phyloP scores from a whole-genome alignment of 1,140 invertebrate genomes.

The Drosophila ohnishii region DNA sequence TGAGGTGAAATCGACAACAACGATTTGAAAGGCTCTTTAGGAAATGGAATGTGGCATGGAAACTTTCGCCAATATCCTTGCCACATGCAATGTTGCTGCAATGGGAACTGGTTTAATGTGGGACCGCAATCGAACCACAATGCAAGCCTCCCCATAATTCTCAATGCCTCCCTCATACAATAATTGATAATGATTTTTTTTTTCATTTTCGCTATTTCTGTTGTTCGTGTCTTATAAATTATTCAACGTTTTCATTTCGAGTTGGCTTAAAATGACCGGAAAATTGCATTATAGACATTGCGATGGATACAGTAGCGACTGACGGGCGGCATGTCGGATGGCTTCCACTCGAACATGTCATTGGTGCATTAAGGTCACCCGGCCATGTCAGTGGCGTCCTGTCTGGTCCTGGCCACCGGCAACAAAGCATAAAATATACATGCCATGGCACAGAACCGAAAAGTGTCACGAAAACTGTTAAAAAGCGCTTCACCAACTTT shows the following conservation, averaged over 20 bases:
- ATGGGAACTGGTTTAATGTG: slow-evolving; percentile 10
- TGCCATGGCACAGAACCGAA: slow-evolving; percentile 31
- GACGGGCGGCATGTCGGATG: slow-evolving; percentile 15
- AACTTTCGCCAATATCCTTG: slow-evolving; percentile 44
- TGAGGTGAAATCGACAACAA: slow-evolving; percentile 19
- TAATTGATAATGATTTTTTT: slow-evolving; percentile 54
- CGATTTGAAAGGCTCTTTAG: slow-evolving; percentile 28
- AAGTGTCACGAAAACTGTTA: slow-evolving; percentile 77
- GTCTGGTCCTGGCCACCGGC: slow-evolving; percentile 30
- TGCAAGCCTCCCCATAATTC: slow-evolving; percentile 46
- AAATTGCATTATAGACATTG: slow-evolving; percentile 63
- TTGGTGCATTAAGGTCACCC: slow-evolving; percentile 55
- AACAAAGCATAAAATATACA: slow-evolving; percentile 47
- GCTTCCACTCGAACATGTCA: slow-evolving; percentile 47
- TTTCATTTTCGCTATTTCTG: not conserved
- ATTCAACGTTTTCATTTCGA: slow-evolving; percentile 45
- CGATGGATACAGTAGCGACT: slow-evolving; percentile 7
- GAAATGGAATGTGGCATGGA: slow-evolving; percentile 25
- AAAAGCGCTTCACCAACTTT: slow-evolving; percentile 80
- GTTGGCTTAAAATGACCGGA: slow-evolving; percentile 61
- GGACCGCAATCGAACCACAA: slow-evolving; percentile 30
- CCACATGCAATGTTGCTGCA: slow-evolving; percentile 45
- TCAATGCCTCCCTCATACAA: slow-evolving; percentile 30
- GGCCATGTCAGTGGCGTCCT: slow-evolving; percentile 35
- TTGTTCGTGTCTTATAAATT: slow-evolving; percentile 43